phyloP scores from a whole-genome alignment of 2,888 invertebrate species.

The Metalampra italica region DNA sequence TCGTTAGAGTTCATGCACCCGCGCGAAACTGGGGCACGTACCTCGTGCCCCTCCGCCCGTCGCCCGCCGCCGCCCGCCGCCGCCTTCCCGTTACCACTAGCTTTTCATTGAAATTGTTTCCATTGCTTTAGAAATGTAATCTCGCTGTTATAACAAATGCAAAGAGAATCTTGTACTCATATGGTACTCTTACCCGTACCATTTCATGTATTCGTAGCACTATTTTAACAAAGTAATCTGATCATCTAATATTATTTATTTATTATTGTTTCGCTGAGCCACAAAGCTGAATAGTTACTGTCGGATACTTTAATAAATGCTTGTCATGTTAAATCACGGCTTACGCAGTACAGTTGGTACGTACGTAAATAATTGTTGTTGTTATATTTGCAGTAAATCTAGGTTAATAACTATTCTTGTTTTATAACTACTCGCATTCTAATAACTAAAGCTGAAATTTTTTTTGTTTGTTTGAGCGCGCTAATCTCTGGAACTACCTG shows the following conservation, averaged over 20 bases:
- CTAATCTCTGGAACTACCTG: too few species aligned
- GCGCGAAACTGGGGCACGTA: conserved; percentile 76
- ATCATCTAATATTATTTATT: too few species aligned
- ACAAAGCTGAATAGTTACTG: conserved; percentile 1
- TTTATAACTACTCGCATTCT: too few species aligned
- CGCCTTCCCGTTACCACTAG: conserved; percentile 55
- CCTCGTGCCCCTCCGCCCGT: conserved; percentile 54
- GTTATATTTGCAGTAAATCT: neutral
- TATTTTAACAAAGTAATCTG: too few species aligned
- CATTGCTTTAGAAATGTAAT: conserved; percentile 43
- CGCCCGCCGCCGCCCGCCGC: conserved; percentile 49
- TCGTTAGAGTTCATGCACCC: conserved; percentile 78
- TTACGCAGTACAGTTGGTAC: neutral
- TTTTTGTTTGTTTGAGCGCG: too few species aligned
- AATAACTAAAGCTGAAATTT: too few species aligned
- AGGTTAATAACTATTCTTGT: conserved; percentile 1
- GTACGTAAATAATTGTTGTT: neutral
- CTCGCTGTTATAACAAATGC: conserved; percentile 23
- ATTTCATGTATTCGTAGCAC: too few species aligned
- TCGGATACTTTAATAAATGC: neutral
- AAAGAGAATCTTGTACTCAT: too few species aligned
- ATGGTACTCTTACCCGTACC: too few species aligned
- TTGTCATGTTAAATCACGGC: neutral
- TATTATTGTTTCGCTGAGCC: too few species aligned
- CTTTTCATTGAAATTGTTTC: conserved; percentile 70